Conservation (phyloP, 2,797 vertebrate species). For the Sternotherus odoratus region DNA sequence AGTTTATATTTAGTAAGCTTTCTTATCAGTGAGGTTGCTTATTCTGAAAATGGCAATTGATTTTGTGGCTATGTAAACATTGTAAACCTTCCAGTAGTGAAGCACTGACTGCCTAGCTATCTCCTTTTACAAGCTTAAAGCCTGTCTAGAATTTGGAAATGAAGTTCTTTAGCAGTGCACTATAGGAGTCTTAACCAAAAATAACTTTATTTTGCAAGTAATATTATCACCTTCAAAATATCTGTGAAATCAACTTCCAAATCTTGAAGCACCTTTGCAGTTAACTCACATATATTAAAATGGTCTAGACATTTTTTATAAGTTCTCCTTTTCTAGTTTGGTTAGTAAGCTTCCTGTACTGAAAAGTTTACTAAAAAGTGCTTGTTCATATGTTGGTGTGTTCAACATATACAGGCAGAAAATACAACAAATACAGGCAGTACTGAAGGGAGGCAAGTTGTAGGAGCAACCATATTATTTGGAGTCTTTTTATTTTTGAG, state of each 20-base stretch:
- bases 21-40: background rate
- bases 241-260: accelerated
- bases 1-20: background rate
- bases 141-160: background rate
- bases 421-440: background rate
- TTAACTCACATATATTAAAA: background rate
- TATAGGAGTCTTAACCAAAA: background rate
- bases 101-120: background rate
- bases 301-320: background rate
- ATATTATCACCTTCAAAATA: background rate
- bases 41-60: background rate
- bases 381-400: background rate
- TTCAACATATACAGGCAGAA: background rate
- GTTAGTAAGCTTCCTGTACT: background rate
- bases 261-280: background rate
- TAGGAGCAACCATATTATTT: background rate
- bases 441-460: background rate
- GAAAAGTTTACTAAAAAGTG: background rate
- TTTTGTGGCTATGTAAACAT: background rate
- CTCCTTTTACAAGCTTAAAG: background rate
- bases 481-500: background rate
- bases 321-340: background rate
- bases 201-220: background rate
- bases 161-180: background rate
- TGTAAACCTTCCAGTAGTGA: background rate